phyloP scores from a whole-genome alignment of 2,113 vertebrate genomes.

The Vanacampus margaritifer region DNA sequence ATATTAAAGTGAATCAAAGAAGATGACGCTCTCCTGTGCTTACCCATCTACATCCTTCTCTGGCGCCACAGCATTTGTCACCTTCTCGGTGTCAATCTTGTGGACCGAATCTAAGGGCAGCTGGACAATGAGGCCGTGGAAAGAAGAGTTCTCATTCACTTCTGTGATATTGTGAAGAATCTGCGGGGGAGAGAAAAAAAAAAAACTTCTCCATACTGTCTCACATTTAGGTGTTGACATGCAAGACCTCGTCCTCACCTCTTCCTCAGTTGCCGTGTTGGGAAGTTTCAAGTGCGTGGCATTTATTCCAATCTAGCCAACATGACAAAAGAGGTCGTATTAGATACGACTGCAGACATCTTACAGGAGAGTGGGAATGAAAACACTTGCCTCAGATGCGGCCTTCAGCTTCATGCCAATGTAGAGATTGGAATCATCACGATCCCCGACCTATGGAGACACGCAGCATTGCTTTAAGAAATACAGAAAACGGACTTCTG shows the following conservation, averaged over 20 bases:
- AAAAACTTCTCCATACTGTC: background rate
- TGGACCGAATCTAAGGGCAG: conserved; percentile 89
- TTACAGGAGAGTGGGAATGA: background rate
- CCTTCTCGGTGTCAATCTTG: conserved; percentile 83
- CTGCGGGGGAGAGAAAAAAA: conserved; percentile 54
- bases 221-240: background rate
- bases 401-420: conserved; percentile 97
- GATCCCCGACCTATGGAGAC: conserved; percentile 84
- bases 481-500: background rate
- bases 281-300: conserved; percentile 88
- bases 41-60: conserved; percentile 98
- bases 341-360: background rate
- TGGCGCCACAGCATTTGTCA: conserved; percentile 86
- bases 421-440: conserved; percentile 96
- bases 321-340: conserved; percentile 3
- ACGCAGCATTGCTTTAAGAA: background rate
- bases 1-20: background rate
- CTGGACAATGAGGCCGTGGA: conserved; percentile 95
- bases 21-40: conserved; percentile 7
- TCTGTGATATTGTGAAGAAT: conserved; percentile 80
- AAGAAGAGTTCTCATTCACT: conserved; percentile 83
- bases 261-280: conserved; percentile 84
- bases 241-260: conserved; percentile 70
- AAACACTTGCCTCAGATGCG: conserved; percentile 83
- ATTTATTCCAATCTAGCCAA: conserved; percentile 85